Conservation (phyloP, 2,888 invertebrate species). For the Hirtodrosophila alboralis region DNA sequence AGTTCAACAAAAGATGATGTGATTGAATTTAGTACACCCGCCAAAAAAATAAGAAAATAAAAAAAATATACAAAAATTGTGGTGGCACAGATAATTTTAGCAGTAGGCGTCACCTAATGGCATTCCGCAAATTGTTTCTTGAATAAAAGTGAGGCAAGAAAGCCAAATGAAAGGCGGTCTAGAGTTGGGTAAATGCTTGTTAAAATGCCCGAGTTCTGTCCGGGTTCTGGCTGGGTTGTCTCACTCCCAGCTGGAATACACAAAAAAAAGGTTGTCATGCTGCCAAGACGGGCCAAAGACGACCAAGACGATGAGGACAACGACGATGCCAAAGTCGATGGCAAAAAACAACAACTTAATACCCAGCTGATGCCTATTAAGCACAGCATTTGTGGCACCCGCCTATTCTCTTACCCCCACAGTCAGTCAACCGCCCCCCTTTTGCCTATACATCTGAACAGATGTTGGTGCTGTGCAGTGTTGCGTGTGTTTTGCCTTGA, state of each 20-base stretch:
- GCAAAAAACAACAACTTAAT: constrained; percentile 74
- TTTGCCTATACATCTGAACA: neutral
- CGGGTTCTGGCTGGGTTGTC: constrained; percentile 31
- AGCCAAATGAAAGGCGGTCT: constrained; percentile 34
- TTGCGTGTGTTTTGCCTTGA: constrained; percentile 66
- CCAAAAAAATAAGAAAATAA: constrained; percentile 9
- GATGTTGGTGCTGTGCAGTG: constrained; percentile 17
- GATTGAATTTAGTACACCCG: constrained; percentile 65
- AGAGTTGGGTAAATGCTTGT: constrained; percentile 57
- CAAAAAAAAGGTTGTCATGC: constrained; percentile 73
- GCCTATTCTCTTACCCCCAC: neutral
- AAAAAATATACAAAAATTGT: constrained; percentile 23
- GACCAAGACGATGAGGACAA: constrained; percentile 39
- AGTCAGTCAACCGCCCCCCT: constrained; percentile 2
- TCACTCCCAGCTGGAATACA: neutral
- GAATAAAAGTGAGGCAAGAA: constrained; percentile 48
- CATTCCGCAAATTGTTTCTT: constrained; percentile 78
- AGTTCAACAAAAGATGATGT: constrained; percentile 70
- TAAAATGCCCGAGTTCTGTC: constrained; percentile 51
- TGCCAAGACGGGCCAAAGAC: constrained; percentile 54
- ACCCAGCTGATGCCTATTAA: constrained; percentile 80
- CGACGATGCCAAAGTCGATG: constrained; percentile 21
- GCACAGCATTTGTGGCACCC: constrained; percentile 77
- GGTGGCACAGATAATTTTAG: constrained; percentile 68
- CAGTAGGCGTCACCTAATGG: constrained; percentile 77